Conservation (phyloP, 2,797 vertebrate species). For the Enteromius radiatus region DNA sequence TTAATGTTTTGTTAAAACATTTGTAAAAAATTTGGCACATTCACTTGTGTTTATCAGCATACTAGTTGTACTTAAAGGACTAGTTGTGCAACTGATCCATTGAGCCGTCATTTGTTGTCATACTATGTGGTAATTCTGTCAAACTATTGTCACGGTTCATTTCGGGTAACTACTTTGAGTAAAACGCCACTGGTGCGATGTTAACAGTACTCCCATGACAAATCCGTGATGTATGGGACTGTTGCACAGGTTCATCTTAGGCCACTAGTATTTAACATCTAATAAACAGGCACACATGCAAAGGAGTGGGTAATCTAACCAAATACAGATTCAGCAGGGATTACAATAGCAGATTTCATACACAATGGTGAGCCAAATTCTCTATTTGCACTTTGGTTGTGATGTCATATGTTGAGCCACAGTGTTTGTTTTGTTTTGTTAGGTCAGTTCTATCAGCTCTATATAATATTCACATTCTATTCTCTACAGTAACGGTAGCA, state of each 20-base stretch:
- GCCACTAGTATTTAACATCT: conserved; percentile 20
- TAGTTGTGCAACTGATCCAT: not conserved
- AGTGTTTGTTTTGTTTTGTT: not conserved
- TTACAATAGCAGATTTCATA: conserved; percentile 27
- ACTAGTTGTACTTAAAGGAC: not conserved
- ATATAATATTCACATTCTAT: not conserved
- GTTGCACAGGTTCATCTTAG: not conserved
- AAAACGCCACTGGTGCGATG: not conserved
- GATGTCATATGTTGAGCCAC: not conserved
- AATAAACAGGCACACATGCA: not conserved
- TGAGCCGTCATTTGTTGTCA: not conserved
- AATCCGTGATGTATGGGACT: not conserved
- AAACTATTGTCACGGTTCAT: not conserved
- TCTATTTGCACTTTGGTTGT: conserved; percentile 16
- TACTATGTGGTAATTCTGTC: not conserved
- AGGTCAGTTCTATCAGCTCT: not conserved
- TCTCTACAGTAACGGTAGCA: not conserved
- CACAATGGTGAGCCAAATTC: not conserved
- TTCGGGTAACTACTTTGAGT: conserved; percentile 6
- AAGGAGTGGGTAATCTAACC: conserved; percentile 4
- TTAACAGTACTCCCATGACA: not conserved
- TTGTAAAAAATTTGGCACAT: not conserved
- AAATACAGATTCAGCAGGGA: conserved; percentile 15
- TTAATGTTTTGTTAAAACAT: not conserved
- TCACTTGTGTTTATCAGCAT: not conserved